Evolutionary conservation across 2,888 invertebrate species (phyloP).

Genomic region (Agrochola litura): DNA sequence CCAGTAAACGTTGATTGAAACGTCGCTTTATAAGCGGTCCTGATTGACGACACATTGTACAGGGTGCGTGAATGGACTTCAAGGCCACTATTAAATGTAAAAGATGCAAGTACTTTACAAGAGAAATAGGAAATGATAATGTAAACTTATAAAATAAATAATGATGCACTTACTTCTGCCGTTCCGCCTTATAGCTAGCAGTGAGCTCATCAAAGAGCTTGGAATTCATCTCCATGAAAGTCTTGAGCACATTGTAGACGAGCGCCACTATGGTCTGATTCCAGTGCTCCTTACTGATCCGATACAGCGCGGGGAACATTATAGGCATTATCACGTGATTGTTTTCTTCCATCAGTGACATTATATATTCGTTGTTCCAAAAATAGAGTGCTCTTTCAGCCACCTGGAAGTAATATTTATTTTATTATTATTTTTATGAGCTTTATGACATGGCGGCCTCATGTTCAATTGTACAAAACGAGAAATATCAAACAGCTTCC

Average conservation of each 20-base stretch:
- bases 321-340: conserved; percentile 99
- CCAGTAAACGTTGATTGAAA: background rate
- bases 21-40: background rate
- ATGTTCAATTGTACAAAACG: background rate
- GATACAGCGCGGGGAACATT: conserved; percentile 99
- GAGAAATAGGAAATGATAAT: background rate
- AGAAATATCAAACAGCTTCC: background rate
- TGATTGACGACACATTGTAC: background rate
- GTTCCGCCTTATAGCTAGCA: conserved; percentile 99
- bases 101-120: background rate
- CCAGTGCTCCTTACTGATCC: conserved; percentile 99
- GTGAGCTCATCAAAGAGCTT: conserved; percentile 99
- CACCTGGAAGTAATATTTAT: conserved; percentile 92
- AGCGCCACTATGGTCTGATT: conserved; percentile 99
- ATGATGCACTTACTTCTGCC: conserved; percentile 96
- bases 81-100: background rate
- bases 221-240: conserved; percentile 99
- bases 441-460: background rate
- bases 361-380: conserved; percentile 99
- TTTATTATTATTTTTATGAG: background rate
- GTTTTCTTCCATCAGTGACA: conserved; percentile 99
- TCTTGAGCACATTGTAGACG: conserved; percentile 99
- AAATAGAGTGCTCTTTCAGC: conserved; percentile 99
- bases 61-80: background rate
- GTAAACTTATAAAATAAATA: conserved; percentile 1